Evolutionary conservation across 2,888 invertebrate species (phyloP), one percentile per base, ranked within the genome.

Genomic region (Cecidostiba fungosa): DNA sequence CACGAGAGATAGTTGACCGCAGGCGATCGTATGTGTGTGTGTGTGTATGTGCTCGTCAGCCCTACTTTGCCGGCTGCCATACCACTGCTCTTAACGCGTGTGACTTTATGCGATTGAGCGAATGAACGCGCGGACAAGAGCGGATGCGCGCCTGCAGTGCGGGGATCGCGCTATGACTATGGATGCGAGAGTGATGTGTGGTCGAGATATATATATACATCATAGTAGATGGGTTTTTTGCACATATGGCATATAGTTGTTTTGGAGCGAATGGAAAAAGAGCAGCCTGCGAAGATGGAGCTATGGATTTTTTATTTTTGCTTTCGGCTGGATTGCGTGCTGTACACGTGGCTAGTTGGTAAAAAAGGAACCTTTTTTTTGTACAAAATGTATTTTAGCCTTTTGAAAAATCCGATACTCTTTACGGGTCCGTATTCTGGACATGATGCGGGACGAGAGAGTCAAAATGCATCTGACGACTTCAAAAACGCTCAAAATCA

Each of bases 81-180:
- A 29, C 12, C 29, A 16, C 12, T 19, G 36, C 70, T 62, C 10
- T 12, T 26, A n/a, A 39, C 16, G 39, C n/a, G 43, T 43, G 77
- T 78, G 69, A 69, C 78, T 80, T 54, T 72, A 26, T 59, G 70
- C 39, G 72, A 72, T 80, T 72, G 72, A 50, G 72, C 80, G 72
- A 72, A 72, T 72, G 54, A 70, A 32, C 70, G 47, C 29, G 23
- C 29, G 36, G 23, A 29, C 26, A 43, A 6, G 77, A 32, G 23
- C 39, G 77, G 43, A 23, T 3, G 77, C 43, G 23, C 43, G 78
- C 69, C 32, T 66, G 36, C 26, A 26, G 29, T n/a, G 29, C 4
- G 14, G n/a, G 43, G 14, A 32, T 47, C 6, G 6, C 73, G 47
- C 12, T 47, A 73, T 66, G 66, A 29, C 66, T 66, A 26, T 43